Conservation (phyloP, 2,888 invertebrate genomes). For the Heliconius ismenius region DNA sequence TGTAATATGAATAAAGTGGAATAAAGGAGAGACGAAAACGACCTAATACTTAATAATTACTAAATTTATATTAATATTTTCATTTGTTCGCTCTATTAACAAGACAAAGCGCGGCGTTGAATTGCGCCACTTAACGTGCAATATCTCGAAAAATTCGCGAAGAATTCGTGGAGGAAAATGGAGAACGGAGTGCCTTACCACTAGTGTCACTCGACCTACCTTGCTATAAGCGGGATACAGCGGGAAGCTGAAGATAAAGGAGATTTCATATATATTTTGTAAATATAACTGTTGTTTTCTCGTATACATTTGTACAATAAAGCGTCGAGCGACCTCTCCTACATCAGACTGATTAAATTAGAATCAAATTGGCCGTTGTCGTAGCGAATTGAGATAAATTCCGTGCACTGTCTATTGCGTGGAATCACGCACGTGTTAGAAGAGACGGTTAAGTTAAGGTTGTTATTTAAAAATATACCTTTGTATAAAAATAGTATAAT, state of each 20-base stretch:
- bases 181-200: too few species aligned
- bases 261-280: background rate
- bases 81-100: too few species aligned
- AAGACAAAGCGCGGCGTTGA: too few species aligned
- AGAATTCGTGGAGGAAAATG: too few species aligned
- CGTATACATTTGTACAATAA: background rate
- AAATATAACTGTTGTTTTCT: background rate
- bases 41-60: background rate
- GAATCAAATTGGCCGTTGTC: conserved; percentile 38
- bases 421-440: background rate
- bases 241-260: too few species aligned
- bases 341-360: conserved; percentile 32
- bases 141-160: too few species aligned
- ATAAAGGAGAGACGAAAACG: background rate
- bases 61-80: too few species aligned
- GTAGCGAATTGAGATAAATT: conserved; percentile 24
- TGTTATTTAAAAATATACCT: background rate
- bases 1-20: background rate
- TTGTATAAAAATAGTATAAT: too few species aligned
- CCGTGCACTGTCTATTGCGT: background rate
- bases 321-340: background rate
- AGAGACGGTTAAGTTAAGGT: background rate
- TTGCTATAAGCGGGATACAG: too few species aligned
- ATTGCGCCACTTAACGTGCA: too few species aligned
- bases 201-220: too few species aligned